These are phyloP conservation scores for Thripadectes ignobilis DNA, from an alignment of 2,797 vertebrate species.

Conservation along the genomic window DNA sequence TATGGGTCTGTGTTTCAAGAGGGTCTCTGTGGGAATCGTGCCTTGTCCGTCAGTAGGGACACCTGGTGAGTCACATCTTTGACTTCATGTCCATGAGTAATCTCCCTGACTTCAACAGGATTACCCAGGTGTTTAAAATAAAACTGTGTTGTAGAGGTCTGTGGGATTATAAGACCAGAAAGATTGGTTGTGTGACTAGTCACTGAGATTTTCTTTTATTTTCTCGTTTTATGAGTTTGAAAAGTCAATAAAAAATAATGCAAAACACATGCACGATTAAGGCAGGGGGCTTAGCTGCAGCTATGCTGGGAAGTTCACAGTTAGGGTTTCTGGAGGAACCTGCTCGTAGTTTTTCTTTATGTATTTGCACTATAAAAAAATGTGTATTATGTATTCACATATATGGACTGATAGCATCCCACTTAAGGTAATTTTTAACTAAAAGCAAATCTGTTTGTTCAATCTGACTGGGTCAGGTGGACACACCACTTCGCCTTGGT, in stretches of 20 bases:
- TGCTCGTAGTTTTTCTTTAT: neutral
- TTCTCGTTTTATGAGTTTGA: constrained; percentile 54
- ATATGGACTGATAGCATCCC: neutral
- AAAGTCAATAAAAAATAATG: constrained; percentile 61
- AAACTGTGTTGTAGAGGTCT: constrained; percentile 15
- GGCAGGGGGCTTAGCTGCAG: constrained; percentile 13
- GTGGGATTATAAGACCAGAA: constrained; percentile 18
- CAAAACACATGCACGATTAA: constrained; percentile 51
- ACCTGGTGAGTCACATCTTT: neutral
- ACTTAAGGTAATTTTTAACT: neutral
- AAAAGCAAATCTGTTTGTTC: neutral
- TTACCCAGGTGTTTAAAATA: constrained; percentile 52
- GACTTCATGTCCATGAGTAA: neutral
- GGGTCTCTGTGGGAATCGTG: neutral
- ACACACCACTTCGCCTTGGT: neutral
- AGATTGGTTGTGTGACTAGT: constrained; percentile 22
- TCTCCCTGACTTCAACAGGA: constrained; percentile 16
- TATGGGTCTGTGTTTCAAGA: neutral
- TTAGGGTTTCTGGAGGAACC: neutral
- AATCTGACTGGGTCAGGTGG: neutral
- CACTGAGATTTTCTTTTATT: constrained; percentile 44
- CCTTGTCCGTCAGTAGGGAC: neutral
- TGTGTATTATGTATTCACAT: neutral
- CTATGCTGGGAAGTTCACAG: neutral
- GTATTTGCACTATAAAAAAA: neutral